Conservation (phyloP, 2,888 invertebrate genomes). For the Abscondita cerata region DNA sequence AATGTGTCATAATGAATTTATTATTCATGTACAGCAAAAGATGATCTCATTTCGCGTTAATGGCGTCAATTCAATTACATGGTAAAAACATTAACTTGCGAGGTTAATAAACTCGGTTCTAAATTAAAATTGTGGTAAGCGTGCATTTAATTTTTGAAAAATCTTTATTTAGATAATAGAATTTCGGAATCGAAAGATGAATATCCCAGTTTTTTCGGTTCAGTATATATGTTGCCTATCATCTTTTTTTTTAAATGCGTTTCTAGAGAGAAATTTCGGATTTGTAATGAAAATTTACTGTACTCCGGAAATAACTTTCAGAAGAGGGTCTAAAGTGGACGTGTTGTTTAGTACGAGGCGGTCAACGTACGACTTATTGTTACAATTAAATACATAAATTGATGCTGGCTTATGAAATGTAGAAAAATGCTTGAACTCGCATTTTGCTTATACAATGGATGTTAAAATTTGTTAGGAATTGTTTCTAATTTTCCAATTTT, state of each 20-base stretch:
- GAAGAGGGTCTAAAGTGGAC: slow-evolving; percentile 17
- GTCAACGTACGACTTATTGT: slow-evolving; percentile 27
- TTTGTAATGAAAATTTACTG: slow-evolving; percentile 9
- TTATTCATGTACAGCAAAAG: slow-evolving; percentile 30
- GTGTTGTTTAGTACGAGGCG: slow-evolving; percentile 20
- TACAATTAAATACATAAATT: slow-evolving; percentile 19
- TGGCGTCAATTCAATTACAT: slow-evolving; percentile 35
- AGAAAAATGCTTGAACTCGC: too few relatives aligned
- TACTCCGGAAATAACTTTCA: slow-evolving; percentile 24
- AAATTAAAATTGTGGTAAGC: slow-evolving; percentile 25
- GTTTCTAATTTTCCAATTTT: too few relatives aligned
- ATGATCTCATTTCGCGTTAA: slow-evolving; percentile 33
- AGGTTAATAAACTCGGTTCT: slow-evolving; percentile 32
- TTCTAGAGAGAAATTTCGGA: background rate
- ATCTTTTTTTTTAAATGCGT: too few relatives aligned
- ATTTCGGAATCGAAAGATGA: too few relatives aligned
- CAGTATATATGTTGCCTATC: too few relatives aligned
- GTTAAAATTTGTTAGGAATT: too few relatives aligned
- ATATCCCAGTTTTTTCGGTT: too few relatives aligned
- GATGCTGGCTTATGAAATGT: background rate
- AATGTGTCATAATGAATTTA: slow-evolving; percentile 27
- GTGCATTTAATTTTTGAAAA: background rate
- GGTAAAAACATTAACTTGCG: slow-evolving; percentile 28
- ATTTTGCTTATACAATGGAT: too few relatives aligned
- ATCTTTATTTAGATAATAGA: too few relatives aligned